phyloP scores from a whole-genome alignment of 2,797 vertebrate species.

The Hafferia zeledoni region DNA sequence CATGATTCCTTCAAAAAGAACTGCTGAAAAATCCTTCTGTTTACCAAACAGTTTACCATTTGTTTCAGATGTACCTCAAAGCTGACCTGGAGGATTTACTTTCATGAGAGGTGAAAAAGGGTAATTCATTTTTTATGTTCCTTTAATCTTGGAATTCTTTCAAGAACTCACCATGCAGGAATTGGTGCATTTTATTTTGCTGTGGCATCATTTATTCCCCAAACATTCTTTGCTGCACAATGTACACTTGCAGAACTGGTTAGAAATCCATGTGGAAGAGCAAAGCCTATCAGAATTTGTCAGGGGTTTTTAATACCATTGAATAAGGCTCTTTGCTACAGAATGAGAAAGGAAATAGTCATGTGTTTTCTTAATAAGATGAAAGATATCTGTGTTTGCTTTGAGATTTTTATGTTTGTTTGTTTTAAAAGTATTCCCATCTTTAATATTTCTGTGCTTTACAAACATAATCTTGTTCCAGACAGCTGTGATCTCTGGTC shows the following conservation, averaged over 20 bases:
- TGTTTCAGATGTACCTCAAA: conserved; percentile 62
- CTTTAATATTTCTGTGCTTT: conserved; percentile 75
- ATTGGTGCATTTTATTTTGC: conserved; percentile 1
- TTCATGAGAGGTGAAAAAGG: conserved; percentile 50
- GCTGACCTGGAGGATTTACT: conserved; percentile 62
- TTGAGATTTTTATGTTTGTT: conserved; percentile 75
- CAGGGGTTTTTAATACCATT: conserved; percentile 12
- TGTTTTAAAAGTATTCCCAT: conserved; percentile 73
- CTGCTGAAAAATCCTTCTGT: conserved; percentile 48
- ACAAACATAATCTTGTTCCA: conserved; percentile 72
- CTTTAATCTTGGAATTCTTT: conserved; percentile 58
- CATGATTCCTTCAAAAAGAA: conserved; percentile 25
- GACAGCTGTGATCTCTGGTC: conserved; percentile 68
- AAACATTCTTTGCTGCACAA: background rate
- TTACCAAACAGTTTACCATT: conserved; percentile 63
- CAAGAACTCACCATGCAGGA: background rate
- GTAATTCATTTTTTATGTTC: conserved; percentile 65
- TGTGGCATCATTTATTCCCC: background rate
- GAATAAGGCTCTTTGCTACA: conserved; percentile 31
- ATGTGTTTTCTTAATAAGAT: conserved; percentile 72
- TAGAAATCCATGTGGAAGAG: background rate
- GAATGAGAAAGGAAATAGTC: conserved; percentile 60
- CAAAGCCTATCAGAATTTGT: background rate
- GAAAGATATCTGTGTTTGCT: conserved; percentile 75
- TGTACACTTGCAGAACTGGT: background rate